Evolutionary conservation across 2,113 vertebrate species (phyloP).

Genomic region (Oreochromis spilurus): DNA sequence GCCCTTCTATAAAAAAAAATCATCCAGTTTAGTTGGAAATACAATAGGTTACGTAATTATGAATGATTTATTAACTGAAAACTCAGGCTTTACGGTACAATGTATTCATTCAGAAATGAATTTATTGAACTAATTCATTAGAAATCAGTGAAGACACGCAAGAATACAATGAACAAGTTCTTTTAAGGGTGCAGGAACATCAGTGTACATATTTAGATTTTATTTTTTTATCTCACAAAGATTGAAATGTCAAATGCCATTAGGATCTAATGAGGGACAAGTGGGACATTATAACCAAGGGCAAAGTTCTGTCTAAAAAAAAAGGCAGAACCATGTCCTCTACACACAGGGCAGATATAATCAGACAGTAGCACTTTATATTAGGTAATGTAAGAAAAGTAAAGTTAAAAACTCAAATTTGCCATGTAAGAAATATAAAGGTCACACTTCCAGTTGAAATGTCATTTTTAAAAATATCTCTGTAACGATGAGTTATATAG

Average conservation of each 20-base stretch:
- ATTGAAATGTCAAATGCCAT: constrained; percentile 46
- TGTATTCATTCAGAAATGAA: neutral
- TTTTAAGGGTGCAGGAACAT: neutral
- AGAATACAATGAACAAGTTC: neutral
- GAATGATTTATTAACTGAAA: neutral
- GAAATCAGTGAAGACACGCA: neutral
- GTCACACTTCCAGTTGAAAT: neutral
- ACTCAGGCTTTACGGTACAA: neutral
- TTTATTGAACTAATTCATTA: neutral
- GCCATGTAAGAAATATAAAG: neutral
- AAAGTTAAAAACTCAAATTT: neutral
- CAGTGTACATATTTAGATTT: neutral
- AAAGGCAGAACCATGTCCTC: constrained; percentile 5
- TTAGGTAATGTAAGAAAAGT: neutral
- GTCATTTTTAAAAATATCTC: neutral
- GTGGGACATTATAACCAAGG: constrained; percentile 23
- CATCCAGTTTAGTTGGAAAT: neutral
- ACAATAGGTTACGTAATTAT: neutral
- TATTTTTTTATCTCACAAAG: neutral
- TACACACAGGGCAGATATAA: constrained; percentile 16
- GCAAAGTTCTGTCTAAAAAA: constrained; percentile 38
- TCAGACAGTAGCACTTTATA: neutral
- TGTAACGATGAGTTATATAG: neutral
- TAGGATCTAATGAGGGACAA: constrained; percentile 44
- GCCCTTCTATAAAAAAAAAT: neutral